Conservation (phyloP, 2,888 invertebrate genomes). For the Andrena minutula region DNA sequence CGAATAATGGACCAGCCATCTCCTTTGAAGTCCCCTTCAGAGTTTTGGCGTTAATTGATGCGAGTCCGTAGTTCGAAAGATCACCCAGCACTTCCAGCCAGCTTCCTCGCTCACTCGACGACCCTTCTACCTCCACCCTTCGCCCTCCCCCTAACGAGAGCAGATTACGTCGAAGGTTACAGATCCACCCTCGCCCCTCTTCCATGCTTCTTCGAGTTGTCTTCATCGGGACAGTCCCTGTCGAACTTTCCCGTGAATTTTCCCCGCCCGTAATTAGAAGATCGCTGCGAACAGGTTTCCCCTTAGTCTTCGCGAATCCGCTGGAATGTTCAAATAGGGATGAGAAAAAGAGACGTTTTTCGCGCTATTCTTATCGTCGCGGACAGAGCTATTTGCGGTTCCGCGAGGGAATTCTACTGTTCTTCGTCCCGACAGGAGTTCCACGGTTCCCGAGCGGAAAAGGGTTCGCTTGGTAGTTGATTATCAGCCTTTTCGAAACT, state of each 20-base stretch:
- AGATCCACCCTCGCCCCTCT: conserved; percentile 49
- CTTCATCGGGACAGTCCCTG: conserved; percentile 50
- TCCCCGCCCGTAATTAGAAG: conserved; percentile 8
- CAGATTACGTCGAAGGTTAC: conserved; percentile 74
- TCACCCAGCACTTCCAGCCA: conserved; percentile 67
- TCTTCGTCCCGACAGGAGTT: conserved; percentile 8
- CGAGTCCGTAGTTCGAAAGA: conserved; percentile 77
- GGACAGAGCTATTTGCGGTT: background rate
- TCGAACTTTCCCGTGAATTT: conserved; percentile 37
- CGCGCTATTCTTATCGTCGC: background rate
- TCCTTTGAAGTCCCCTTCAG: conserved; percentile 78
- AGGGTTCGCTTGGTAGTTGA: conserved; percentile 44
- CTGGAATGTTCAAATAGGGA: background rate
- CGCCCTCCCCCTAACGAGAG: conserved; percentile 63
- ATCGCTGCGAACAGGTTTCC: background rate
- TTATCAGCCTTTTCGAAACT: conserved; percentile 55
- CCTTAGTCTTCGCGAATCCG: background rate
- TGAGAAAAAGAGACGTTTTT: background rate
- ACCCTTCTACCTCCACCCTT: conserved; percentile 44
- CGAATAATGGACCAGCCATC: conserved; percentile 77
- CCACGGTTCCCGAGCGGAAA: conserved; percentile 20
- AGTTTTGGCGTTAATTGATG: conserved; percentile 81
- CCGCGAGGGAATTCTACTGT: conserved; percentile 21
- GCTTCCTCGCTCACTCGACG: conserved; percentile 50
- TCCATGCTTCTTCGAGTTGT: conserved; percentile 43